Percentiles rank a stretch among this genome's conserved stretches.
Evolutionary conservation across 2,888 invertebrate species (phyloP).

Genomic region (Asteroscopus sphinx): DNA sequence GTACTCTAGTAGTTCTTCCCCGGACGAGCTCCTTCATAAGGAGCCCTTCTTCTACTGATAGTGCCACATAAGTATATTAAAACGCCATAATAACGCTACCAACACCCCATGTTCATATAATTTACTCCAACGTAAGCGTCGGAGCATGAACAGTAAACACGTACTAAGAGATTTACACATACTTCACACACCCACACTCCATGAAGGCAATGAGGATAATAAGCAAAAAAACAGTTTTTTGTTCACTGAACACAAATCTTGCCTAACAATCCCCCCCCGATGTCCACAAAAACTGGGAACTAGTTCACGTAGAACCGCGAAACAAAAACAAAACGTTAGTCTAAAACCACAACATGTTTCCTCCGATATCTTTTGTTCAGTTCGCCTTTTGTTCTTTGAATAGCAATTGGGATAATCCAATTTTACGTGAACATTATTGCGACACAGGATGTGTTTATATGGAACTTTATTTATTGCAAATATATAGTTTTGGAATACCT

Average conservation of each 20-base stretch:
- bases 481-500: too few relatives aligned
- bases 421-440: constrained; percentile 57
- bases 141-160: constrained; percentile 47
- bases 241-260: constrained; percentile 69
- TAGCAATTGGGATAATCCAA: constrained; percentile 63
- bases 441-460: constrained; percentile 35
- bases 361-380: constrained; percentile 67
- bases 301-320: constrained; percentile 55
- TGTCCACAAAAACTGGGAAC: constrained; percentile 64
- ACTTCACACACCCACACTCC: constrained; percentile 41
- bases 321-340: constrained; percentile 68
- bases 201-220: constrained; percentile 61
- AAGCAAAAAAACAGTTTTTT: constrained; percentile 60
- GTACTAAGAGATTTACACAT: constrained; percentile 48
- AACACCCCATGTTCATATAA: constrained; percentile 22
- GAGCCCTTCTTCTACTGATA: too few relatives aligned
- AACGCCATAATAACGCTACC: constrained; percentile 6
- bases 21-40: too few relatives aligned
- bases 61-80: constrained; percentile 5
- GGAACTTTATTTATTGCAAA: constrained; percentile 24
- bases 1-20: too few relatives aligned
- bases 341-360: constrained; percentile 68
- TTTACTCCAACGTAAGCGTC: constrained; percentile 38
- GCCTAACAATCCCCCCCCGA: constrained; percentile 57
- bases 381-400: constrained; percentile 62